Conservation (phyloP, 2,797 vertebrate genomes). For the Rhinatrema bivittatum region DNA sequence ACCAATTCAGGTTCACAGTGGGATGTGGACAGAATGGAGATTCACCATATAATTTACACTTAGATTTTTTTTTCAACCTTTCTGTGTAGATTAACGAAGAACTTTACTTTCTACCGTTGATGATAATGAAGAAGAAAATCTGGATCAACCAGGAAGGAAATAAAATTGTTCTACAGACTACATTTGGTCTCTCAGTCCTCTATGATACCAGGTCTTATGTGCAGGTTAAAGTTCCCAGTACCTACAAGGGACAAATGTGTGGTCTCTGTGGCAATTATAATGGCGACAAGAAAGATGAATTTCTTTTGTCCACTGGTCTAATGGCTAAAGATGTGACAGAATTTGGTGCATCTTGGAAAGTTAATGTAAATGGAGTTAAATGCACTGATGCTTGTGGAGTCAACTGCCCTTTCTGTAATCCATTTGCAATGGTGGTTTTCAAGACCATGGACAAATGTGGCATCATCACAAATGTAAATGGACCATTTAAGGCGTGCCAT, state of each 20-base stretch:
- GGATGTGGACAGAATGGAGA: too few relatives aligned
- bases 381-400: slow-evolving; percentile 46
- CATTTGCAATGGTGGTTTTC: neutral
- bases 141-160: slow-evolving; percentile 26
- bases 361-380: neutral
- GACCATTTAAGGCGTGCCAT: slow-evolving; percentile 63
- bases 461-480: slow-evolving; percentile 39
- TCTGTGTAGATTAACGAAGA: slow-evolving; percentile 52
- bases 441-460: slow-evolving; percentile 41
- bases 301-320: too few relatives aligned
- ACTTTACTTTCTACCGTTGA: slow-evolving; percentile 46
- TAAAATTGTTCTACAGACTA: neutral
- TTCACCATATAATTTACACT: too few relatives aligned
- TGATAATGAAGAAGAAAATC: slow-evolving; percentile 32
- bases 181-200: neutral
- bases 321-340: slow-evolving; percentile 6
- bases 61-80: too few relatives aligned
- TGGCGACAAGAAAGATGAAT: neutral
- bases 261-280: slow-evolving; percentile 11
- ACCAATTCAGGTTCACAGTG: too few relatives aligned
- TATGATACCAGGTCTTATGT: neutral
- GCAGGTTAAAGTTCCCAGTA: neutral
- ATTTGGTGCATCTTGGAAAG: slow-evolving; percentile 60
- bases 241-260: neutral
- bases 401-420: slow-evolving; percentile 33